Evolutionary conservation across 2,888 invertebrate genomes (phyloP), one percentile per base, ranked within the genome.

Genomic region (Biston betularia): DNA sequence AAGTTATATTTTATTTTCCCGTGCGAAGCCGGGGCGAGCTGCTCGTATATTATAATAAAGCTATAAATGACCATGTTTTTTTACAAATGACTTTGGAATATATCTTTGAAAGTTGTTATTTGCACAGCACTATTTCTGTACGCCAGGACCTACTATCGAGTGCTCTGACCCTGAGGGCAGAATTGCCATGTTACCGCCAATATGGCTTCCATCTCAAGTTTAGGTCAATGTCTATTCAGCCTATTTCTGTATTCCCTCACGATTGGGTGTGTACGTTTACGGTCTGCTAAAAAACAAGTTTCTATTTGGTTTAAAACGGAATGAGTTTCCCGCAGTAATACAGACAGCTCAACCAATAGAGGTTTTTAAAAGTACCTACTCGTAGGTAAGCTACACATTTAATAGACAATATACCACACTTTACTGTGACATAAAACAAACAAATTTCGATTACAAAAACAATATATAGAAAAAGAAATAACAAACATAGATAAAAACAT

Each of bases 111-210:
- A 8, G 10, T 5, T 24, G 33, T 2, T n/a, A 50, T 38, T 38
- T 5, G 14, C 49, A 53, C 65, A 65, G 8, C 65, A 61, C 61
- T 65, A 61, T 35, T 46, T 52, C 11, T 14, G 8, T 14, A 55
- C 42, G 35, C 12, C 55, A 42, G 53, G 45, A 49, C 34, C 54
- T 60, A 55, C 40, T 69, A 63, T 65, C 63, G 69, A 65, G 69
- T 60, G 53, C 50, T 56, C 46, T 60, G 65, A 66, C 64, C 68
- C 61, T 68, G 61, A 48, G 50, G 34, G 65, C 48, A 57, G 61
- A 52, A 65, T 65, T 46, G 61, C 56, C 61, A 65, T 57, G 65
- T 65, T 65, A 65, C 65, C 60, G 15, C 57, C 61, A 61, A 65
- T 57, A 56, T 61, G 50, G 46, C 35, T 63, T 49, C 55, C 58